Conservation (phyloP, 2,113 vertebrate species). For the Calidris pygmaea region DNA sequence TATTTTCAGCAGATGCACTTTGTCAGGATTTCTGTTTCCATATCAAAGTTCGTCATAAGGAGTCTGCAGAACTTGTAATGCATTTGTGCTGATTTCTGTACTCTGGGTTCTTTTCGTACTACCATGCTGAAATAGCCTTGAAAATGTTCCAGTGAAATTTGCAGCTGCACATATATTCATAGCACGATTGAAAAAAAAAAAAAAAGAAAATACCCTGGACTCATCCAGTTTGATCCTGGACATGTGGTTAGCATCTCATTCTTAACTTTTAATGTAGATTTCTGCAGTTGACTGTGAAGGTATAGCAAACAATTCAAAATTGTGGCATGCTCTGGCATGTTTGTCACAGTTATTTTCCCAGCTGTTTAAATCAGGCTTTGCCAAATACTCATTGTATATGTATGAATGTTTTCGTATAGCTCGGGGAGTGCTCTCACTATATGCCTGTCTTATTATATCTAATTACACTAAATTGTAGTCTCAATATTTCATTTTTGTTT, state of each 20-base stretch:
- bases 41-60: not conserved
- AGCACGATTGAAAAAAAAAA: not conserved
- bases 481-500: not conserved
- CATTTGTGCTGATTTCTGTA: conserved; percentile 9
- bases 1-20: not conserved
- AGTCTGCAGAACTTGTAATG: not conserved
- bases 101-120: not conserved
- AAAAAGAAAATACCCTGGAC: not conserved
- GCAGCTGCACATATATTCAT: not conserved
- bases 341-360: not conserved
- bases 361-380: not conserved
- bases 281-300: not conserved
- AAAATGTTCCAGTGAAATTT: not conserved
- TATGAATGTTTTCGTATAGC: not conserved
- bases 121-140: not conserved
- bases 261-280: not conserved
- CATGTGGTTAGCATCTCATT: not conserved
- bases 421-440: not conserved
- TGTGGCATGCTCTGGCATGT: not conserved
- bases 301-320: not conserved
- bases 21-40: not conserved
- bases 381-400: not conserved
- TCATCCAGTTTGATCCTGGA: not conserved
- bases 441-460: not conserved
- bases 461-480: not conserved